A percentile compares a stretch with the other conserved stretches of the same genome.
These are phyloP conservation scores for Dicerorhinus sumatrensis DNA, from an alignment of 2,113 vertebrate species.

Conservation along the genomic window DNA sequence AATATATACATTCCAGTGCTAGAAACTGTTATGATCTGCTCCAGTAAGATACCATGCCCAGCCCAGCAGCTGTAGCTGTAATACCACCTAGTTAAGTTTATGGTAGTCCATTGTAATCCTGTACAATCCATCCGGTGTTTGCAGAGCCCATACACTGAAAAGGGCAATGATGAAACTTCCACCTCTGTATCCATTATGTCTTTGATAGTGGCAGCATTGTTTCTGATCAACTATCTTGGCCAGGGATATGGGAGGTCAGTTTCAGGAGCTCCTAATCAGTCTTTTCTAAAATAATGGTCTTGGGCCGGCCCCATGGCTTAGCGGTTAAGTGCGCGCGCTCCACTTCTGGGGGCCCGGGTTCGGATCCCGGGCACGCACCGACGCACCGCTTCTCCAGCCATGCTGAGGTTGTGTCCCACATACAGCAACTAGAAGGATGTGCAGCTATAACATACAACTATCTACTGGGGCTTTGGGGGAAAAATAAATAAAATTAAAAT, in stretches of 20 bases:
- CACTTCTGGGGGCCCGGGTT: too few species aligned
- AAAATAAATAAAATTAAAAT: too few species aligned
- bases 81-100: background rate
- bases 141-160: background rate
- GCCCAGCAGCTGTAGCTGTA: background rate
- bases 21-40: background rate
- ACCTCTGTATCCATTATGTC: background rate
- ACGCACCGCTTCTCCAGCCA: too few species aligned
- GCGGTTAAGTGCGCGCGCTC: too few species aligned
- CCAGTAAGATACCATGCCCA: background rate
- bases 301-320: too few species aligned
- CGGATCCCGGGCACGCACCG: too few species aligned
- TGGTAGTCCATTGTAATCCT: too few species aligned
- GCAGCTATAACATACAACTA: too few species aligned
- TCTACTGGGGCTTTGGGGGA: too few species aligned
- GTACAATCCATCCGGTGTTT: background rate
- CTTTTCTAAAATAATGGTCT: background rate
- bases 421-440: too few species aligned
- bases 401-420: too few species aligned
- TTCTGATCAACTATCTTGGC: background rate
- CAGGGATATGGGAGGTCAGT: background rate
- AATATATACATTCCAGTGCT: background rate
- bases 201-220: background rate
- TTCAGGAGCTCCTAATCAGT: background rate
- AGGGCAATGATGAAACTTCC: background rate